Evolutionary conservation across 2,113 vertebrate species (phyloP).

Genomic region (Saccopteryx bilineata): DNA sequence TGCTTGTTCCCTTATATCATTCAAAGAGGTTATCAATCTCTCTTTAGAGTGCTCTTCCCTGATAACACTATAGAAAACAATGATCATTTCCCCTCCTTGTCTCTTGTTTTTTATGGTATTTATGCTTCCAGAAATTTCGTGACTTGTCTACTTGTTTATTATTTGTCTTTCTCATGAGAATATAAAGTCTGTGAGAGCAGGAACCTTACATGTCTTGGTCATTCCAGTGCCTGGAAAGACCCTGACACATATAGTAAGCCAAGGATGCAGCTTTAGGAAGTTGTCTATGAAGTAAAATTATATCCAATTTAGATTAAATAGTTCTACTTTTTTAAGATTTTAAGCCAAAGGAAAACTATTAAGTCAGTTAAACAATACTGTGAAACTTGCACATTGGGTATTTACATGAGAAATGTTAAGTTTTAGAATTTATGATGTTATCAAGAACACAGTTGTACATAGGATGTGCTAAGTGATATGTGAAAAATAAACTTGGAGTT

Average conservation of each 20-base stretch:
- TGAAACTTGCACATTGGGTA: constrained; percentile 30
- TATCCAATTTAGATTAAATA: constrained; percentile 22
- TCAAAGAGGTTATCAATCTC: background rate
- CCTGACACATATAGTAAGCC: background rate
- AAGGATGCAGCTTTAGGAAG: background rate
- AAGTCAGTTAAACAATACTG: background rate
- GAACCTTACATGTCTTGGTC: background rate
- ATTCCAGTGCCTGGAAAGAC: constrained; percentile 19
- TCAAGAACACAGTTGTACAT: background rate
- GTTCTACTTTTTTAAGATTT: background rate
- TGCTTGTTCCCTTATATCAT: background rate
- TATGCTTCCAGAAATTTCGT: constrained; percentile 17
- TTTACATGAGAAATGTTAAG: constrained; percentile 7
- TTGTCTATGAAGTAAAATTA: background rate
- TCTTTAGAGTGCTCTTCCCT: background rate
- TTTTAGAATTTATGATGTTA: constrained; percentile 10
- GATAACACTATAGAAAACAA: constrained; percentile 33
- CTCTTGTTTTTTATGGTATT: constrained; percentile 5
- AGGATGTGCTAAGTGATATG: constrained; percentile 5
- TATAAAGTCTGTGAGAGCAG: background rate
- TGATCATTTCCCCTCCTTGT: background rate
- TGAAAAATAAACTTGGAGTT: constrained; percentile 32
- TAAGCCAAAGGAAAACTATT: constrained; percentile 12
- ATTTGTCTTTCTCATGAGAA: constrained; percentile 5
- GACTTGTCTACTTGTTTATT: constrained; percentile 16